phyloP scores from a whole-genome alignment of 2,797 vertebrate genomes.

The Philypnodon macrostomus region DNA sequence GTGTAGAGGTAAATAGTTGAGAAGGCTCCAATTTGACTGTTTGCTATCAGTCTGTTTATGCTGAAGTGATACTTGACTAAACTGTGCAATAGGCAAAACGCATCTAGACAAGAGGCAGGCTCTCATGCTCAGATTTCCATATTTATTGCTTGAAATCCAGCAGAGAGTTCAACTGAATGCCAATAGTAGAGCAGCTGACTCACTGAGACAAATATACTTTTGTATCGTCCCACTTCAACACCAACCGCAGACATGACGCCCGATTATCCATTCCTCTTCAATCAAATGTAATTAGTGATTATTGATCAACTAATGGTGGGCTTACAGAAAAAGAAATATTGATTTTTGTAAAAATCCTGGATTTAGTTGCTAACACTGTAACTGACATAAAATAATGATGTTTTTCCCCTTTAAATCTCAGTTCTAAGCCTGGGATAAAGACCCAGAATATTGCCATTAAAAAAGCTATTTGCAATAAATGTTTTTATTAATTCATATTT shows the following conservation, averaged over 20 bases:
- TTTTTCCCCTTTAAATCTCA: neutral
- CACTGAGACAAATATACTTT: conserved; percentile 63
- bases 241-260: conserved; percentile 22
- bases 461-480: too few species aligned
- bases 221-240: too few species aligned
- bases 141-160: conserved; percentile 80
- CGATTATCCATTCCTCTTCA: conserved; percentile 28
- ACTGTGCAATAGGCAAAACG: conserved; percentile 70
- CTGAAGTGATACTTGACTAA: conserved; percentile 75
- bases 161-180: conserved; percentile 77
- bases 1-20: conserved; percentile 57
- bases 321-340: conserved; percentile 8
- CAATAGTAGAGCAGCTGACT: conserved; percentile 69
- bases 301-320: conserved; percentile 6
- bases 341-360: neutral
- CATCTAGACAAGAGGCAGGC: conserved; percentile 66
- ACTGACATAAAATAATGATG: neutral
- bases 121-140: conserved; percentile 78
- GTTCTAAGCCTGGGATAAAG: neutral
- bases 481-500: too few species aligned
- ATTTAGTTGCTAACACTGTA: neutral
- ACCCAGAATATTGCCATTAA: too few species aligned
- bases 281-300: conserved; percentile 8
- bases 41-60: conserved; percentile 69
- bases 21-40: conserved; percentile 57